Conservation (phyloP, 2,797 vertebrate species). For the Spheniscus humboldti region DNA sequence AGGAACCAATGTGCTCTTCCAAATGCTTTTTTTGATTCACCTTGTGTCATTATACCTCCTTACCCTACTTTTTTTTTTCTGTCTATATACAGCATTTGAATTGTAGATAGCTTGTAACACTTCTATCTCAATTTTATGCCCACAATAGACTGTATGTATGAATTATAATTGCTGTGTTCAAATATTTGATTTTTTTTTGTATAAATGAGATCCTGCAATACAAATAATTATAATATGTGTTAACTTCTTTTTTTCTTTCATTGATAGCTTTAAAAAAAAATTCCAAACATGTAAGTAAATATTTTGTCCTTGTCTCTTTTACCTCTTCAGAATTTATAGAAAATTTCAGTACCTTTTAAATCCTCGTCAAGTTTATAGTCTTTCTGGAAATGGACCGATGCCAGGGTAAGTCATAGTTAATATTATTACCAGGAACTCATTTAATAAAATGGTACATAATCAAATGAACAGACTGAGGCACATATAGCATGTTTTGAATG, state of each 20-base stretch:
- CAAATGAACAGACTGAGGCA: constrained; percentile 19
- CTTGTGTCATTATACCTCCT: background rate
- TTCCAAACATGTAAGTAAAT: background rate
- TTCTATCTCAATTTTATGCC: background rate
- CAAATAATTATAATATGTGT: background rate
- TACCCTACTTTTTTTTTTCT: background rate
- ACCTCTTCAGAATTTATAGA: constrained; percentile 85
- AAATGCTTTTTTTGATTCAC: background rate
- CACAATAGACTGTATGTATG: background rate
- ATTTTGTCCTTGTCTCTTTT: background rate
- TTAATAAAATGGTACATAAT: constrained; percentile 54
- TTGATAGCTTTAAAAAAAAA: background rate
- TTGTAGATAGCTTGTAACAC: background rate
- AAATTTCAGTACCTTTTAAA: constrained; percentile 96
- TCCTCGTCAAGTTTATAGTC: constrained; percentile 93
- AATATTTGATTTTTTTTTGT: background rate
- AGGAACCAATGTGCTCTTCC: background rate
- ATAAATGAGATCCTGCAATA: background rate
- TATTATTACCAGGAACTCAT: constrained; percentile 46
- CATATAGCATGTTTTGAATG: constrained; percentile 22
- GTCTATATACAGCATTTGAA: background rate
- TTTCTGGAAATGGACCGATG: constrained; percentile 91
- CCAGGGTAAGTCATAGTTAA: constrained; percentile 82
- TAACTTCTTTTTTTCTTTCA: background rate
- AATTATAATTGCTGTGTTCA: background rate